Evolutionary conservation across 2,888 invertebrate species (phyloP).

Genomic region (Apodemia arnacis): DNA sequence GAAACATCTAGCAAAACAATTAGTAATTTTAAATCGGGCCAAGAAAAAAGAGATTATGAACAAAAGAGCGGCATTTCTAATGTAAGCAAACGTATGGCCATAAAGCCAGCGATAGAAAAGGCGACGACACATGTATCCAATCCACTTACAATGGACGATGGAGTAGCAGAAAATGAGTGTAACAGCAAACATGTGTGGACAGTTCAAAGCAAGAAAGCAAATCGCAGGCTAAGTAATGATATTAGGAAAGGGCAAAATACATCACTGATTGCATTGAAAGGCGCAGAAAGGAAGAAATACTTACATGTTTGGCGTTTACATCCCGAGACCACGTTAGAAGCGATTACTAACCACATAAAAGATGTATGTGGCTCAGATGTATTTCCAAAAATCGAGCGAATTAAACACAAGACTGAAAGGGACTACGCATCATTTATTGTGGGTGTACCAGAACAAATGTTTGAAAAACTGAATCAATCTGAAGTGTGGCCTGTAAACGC

Average conservation of each 20-base stretch:
- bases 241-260: constrained; percentile 21
- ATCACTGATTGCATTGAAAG: constrained; percentile 19
- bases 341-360: constrained; percentile 26
- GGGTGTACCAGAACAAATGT: constrained; percentile 69
- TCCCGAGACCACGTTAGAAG: constrained; percentile 34
- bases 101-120: background rate
- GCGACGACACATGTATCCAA: background rate
- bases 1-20: background rate
- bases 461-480: constrained; percentile 61
- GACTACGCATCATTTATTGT: constrained; percentile 81
- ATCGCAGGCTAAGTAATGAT: constrained; percentile 8
- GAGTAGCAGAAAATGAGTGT: background rate
- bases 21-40: background rate
- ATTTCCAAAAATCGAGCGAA: constrained; percentile 64
- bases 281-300: constrained; percentile 39
- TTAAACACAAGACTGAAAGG: constrained; percentile 79
- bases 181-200: background rate
- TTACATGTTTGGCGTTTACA: constrained; percentile 55
- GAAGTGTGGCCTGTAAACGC: constrained; percentile 72
- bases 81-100: background rate
- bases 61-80: background rate
- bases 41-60: background rate
- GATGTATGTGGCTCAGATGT: constrained; percentile 23
- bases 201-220: constrained; percentile 11
- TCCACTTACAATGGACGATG: background rate